Evolutionary conservation across 2,113 vertebrate genomes (phyloP).

Genomic region (Scortum barcoo): DNA sequence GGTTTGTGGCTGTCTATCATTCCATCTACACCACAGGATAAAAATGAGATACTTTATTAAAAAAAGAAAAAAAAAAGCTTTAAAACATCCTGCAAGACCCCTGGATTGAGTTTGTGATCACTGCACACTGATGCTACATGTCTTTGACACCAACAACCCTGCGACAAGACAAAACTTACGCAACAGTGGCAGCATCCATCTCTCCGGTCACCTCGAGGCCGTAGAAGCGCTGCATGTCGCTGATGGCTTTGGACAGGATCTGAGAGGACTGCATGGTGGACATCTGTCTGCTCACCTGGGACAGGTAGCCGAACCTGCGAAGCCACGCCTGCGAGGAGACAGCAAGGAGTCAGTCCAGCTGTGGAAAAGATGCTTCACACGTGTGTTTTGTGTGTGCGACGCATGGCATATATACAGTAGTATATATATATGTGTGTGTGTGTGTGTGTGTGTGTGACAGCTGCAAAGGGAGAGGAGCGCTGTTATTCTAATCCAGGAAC

Average conservation of each 20-base stretch:
- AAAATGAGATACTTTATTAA: not conserved
- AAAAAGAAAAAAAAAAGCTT: not conserved
- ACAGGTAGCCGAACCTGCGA: constrained; percentile 93
- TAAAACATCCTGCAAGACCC: not conserved
- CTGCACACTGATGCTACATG: not conserved
- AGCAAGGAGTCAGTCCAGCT: not conserved
- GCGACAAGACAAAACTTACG: constrained; percentile 81
- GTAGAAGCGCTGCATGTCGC: constrained; percentile 96
- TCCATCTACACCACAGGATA: not conserved
- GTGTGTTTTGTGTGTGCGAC: not conserved
- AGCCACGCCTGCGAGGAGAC: constrained; percentile 89
- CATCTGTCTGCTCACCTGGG: constrained; percentile 92
- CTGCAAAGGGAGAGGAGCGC: not conserved
- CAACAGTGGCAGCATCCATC: constrained; percentile 87
- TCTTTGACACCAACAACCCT: not conserved
- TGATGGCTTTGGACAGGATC: constrained; percentile 90
- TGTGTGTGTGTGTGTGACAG: not conserved
- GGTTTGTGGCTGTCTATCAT: not conserved
- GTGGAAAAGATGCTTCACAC: not conserved
- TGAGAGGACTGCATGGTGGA: constrained; percentile 95
- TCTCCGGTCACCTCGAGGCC: constrained; percentile 91
- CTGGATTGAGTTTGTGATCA: not conserved
- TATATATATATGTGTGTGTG: too few species aligned
- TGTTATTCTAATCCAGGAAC: constrained; percentile 11
- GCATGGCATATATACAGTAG: not conserved